Conservation (phyloP, 2,113 vertebrate species). For the Condylura cristata region DNA sequence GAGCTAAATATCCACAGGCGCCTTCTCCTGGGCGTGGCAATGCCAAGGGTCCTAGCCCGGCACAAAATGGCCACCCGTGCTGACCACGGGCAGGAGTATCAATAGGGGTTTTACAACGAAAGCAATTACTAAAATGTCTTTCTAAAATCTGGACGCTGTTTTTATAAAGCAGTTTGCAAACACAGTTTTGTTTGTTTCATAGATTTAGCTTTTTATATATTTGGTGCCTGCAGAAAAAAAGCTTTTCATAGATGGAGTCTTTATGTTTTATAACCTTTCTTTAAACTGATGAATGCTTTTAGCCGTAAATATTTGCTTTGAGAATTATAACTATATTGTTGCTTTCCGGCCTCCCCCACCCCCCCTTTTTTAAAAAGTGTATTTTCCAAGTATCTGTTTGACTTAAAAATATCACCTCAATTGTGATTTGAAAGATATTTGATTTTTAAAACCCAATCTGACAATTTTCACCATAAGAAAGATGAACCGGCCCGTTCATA, state of each 20-base stretch:
- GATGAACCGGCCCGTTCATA: neutral
- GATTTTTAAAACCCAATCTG: neutral
- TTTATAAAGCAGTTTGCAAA: too few species aligned
- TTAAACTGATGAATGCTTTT: neutral
- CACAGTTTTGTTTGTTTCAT: neutral
- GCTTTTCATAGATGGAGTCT: neutral
- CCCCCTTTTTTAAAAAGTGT: neutral
- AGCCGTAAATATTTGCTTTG: neutral
- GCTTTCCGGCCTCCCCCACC: neutral
- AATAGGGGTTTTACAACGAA: neutral
- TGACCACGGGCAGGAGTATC: neutral
- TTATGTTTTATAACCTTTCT: neutral
- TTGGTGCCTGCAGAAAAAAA: neutral
- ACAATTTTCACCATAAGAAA: conserved; percentile 8
- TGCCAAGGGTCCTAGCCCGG: neutral
- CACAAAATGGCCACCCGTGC: neutral
- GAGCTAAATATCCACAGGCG: neutral
- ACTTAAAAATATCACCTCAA: neutral
- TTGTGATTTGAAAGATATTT: neutral
- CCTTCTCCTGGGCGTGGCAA: neutral
- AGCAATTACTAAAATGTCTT: neutral
- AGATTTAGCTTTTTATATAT: neutral
- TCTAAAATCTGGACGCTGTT: too few species aligned
- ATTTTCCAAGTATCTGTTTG: neutral
- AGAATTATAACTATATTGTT: neutral